Evolutionary conservation across 2,113 vertebrate species (phyloP).

Genomic region (Erythrocebus patas): DNA sequence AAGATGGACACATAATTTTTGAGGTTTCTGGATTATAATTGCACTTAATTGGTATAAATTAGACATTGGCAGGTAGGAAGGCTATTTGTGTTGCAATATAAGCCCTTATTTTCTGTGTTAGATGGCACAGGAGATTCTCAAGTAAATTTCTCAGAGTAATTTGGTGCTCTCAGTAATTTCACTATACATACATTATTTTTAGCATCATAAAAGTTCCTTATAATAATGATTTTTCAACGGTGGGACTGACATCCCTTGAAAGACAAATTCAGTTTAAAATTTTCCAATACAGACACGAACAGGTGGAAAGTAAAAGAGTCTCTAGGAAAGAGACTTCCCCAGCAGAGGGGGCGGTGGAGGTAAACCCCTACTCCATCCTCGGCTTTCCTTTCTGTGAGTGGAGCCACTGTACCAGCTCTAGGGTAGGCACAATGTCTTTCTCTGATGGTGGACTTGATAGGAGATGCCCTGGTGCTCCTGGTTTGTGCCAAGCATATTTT

Average conservation of each 20-base stretch:
- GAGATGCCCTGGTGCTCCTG: background rate
- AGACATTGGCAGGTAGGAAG: background rate
- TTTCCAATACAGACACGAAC: background rate
- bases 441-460: background rate
- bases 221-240: conserved; percentile 23
- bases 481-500: background rate
- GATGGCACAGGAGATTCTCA: conserved; percentile 25
- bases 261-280: conserved; percentile 34
- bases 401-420: background rate
- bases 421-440: background rate
- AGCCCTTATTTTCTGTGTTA: conserved; percentile 44
- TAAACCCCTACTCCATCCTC: background rate
- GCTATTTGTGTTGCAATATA: background rate
- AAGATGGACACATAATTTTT: conserved; percentile 41
- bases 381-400: background rate
- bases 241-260: background rate
- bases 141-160: conserved; percentile 45
- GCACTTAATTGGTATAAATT: conserved; percentile 58
- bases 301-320: background rate
- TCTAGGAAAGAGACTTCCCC: background rate
- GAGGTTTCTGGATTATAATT: conserved; percentile 56
- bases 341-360: background rate
- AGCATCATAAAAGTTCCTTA: conserved; percentile 36
- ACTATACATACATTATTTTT: conserved; percentile 50
- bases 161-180: conserved; percentile 33